A percentile compares a stretch with the other conserved stretches of the same genome.
Conservation (phyloP, 2,113 vertebrate genomes). For the Hemiscyllium ocellatum region DNA sequence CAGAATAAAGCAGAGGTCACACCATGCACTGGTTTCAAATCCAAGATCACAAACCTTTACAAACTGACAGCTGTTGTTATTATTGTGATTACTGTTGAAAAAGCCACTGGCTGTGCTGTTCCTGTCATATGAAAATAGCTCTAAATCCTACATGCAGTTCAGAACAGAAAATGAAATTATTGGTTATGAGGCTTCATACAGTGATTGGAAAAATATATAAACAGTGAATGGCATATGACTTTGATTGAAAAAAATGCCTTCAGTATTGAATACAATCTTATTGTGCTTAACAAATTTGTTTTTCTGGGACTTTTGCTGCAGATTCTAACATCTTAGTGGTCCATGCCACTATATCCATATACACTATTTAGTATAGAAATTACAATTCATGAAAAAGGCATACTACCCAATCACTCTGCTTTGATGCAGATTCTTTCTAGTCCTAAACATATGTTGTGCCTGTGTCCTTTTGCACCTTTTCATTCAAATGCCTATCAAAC, state of each 20-base stretch:
- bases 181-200: background rate
- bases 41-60: slow-evolving; percentile 11
- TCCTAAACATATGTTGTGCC: background rate
- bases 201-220: background rate
- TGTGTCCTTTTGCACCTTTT: background rate
- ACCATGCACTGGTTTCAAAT: slow-evolving; percentile 10
- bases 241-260: background rate
- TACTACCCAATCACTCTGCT: background rate
- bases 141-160: slow-evolving; percentile 31
- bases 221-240: background rate
- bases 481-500: background rate
- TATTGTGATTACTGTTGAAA: slow-evolving; percentile 18
- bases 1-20: background rate
- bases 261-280: background rate
- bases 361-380: background rate
- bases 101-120: background rate
- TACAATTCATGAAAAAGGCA: background rate
- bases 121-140: background rate
- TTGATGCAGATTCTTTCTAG: background rate
- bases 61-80: background rate
- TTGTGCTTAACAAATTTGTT: background rate
- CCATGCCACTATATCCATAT: background rate
- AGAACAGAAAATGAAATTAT: slow-evolving; percentile 1
- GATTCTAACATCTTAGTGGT: background rate
- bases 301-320: background rate